Conservation (phyloP, 2,113 vertebrate genomes). For the Osmerus eperlanus region DNA sequence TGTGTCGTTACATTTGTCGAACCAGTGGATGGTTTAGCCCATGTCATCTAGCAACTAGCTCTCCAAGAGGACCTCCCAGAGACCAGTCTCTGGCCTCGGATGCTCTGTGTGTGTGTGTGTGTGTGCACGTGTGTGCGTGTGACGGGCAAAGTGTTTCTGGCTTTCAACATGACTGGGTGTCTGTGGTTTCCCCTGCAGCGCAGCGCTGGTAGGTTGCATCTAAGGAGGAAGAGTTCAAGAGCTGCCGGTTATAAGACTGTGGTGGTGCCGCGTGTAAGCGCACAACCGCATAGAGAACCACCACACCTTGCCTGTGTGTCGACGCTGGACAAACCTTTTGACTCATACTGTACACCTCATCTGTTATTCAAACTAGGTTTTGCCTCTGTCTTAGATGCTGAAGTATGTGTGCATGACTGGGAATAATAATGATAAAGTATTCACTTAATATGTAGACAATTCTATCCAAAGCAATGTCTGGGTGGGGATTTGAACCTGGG, state of each 20-base stretch:
- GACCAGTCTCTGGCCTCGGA: conserved; percentile 4
- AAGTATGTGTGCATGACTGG: no score
- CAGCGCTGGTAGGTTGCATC: conserved; percentile 8
- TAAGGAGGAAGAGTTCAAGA: conserved; percentile 35
- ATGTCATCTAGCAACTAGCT: no score
- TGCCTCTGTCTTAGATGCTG: no score
- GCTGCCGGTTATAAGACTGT: conserved; percentile 24
- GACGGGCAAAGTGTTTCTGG: neutral
- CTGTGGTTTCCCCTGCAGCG: conserved; percentile 44
- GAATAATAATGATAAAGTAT: no score
- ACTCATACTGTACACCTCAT: no score
- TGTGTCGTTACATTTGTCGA: no score
- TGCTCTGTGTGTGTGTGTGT: conserved; percentile 12
- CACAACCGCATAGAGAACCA: neutral
- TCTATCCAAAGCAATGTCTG: no score
- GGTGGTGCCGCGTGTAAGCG: conserved; percentile 14
- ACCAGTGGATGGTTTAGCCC: no score
- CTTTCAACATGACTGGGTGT: conserved; percentile 28
- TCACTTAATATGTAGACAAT: no score
- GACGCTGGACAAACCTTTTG: conserved; percentile 8
- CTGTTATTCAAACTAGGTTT: no score
- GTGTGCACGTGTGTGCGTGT: no score
- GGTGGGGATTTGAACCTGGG: no score
- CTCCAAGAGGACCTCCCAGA: neutral
- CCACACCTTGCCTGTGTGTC: neutral